A percentile compares a stretch with the other conserved stretches of the same genome.
phyloP scores from a whole-genome alignment of 2,113 vertebrate species.

The Amazona vittata region DNA sequence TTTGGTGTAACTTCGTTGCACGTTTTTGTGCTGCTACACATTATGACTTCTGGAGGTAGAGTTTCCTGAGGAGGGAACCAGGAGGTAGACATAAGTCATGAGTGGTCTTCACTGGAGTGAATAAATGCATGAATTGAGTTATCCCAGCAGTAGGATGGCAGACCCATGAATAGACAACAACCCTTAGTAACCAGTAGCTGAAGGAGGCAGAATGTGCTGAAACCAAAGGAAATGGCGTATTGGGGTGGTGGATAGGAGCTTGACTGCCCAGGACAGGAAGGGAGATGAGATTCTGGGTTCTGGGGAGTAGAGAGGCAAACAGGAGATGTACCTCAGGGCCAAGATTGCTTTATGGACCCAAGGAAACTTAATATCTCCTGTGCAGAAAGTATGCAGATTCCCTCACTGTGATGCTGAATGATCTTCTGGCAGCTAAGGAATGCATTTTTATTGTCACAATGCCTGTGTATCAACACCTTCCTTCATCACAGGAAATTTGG shows the following conservation, averaged over 20 bases:
- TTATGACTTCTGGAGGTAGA: neutral
- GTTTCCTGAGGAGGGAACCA: neutral
- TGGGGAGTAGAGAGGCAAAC: neutral
- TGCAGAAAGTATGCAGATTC: neutral
- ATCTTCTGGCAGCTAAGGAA: neutral
- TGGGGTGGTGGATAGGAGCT: neutral
- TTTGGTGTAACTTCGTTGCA: neutral
- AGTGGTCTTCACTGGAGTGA: neutral
- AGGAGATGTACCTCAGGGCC: neutral
- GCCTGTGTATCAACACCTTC: neutral
- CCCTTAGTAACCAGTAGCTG: neutral
- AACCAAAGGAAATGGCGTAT: neutral
- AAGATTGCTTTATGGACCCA: neutral
- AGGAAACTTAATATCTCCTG: neutral
- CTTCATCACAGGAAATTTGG: neutral
- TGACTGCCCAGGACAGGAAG: neutral
- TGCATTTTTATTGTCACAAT: neutral
- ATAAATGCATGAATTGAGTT: neutral
- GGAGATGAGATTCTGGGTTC: neutral
- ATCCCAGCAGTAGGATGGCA: neutral
- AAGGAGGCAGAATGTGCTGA: neutral
- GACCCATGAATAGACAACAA: neutral
- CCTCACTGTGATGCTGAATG: neutral
- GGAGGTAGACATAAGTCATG: neutral
- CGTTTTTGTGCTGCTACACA: neutral